Conservation (phyloP, 2,888 invertebrate species). For the Crepidodera aurea region DNA sequence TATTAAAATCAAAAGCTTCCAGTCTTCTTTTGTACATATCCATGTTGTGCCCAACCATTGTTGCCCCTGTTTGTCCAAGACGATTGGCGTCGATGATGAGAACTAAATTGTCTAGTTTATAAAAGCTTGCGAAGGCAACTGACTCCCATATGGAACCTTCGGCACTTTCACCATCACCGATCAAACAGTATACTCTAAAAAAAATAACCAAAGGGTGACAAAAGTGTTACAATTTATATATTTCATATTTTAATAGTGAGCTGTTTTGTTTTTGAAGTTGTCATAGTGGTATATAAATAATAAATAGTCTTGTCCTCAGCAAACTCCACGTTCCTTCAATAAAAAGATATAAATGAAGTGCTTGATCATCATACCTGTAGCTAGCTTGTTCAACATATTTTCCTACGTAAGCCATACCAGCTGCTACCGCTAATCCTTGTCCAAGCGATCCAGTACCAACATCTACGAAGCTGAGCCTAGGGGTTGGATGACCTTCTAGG, state of each 20-base stretch:
- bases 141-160: slow-evolving; percentile 99
- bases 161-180: slow-evolving; percentile 98
- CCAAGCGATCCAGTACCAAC: slow-evolving; percentile 98
- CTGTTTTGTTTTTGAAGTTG: no score
- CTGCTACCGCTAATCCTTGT: slow-evolving; percentile 93
- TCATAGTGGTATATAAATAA: no score
- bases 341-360: no score
- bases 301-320: no score
- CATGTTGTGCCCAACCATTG: slow-evolving; percentile 90
- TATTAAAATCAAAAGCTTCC: slow-evolving; percentile 90
- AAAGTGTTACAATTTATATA: no score
- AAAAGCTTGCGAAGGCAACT: slow-evolving; percentile 90
- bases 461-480: slow-evolving; percentile 94
- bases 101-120: slow-evolving; percentile 95
- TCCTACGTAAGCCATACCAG: slow-evolving; percentile 98
- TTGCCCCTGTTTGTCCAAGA: slow-evolving; percentile 95
- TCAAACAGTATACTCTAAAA: slow-evolving; percentile 87
- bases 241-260: no score
- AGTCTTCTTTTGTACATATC: slow-evolving; percentile 82
- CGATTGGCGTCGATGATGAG: slow-evolving; percentile 97
- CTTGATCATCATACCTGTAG: slow-evolving; percentile 73
- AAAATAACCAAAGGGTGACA: no score
- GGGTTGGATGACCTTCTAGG: slow-evolving; percentile 98
- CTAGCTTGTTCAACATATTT: slow-evolving; percentile 83
- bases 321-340: no score